Conservation (phyloP, 1,140 invertebrate genomes). For the Ganaspis sp. region DNA sequence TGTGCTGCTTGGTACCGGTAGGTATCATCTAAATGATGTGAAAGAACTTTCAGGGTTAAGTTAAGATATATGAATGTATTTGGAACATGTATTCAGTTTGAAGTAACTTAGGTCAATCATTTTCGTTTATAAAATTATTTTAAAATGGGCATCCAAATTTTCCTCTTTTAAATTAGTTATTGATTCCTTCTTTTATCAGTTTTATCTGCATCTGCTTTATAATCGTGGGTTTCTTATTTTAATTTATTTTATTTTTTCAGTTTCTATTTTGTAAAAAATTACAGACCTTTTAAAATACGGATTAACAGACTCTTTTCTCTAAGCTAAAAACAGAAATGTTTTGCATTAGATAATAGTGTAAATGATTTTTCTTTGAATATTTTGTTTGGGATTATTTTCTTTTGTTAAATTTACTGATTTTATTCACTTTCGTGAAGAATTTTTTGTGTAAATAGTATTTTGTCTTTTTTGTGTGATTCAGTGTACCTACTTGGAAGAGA, state of each 20-base stretch:
- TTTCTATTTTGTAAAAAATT: no score
- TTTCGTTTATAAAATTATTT: constrained; percentile 14
- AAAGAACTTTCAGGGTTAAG: constrained; percentile 60
- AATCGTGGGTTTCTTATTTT: not conserved
- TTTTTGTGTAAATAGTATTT: no score
- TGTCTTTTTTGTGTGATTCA: no score
- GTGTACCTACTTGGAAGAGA: no score
- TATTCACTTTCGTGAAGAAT: no score
- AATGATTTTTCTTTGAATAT: no score
- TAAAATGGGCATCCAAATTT: not conserved
- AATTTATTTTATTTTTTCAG: not conserved
- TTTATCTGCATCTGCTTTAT: not conserved
- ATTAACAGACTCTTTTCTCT: no score
- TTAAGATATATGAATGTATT: constrained; percentile 44
- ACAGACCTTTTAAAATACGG: no score
- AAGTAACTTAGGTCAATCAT: not conserved
- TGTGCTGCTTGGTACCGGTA: constrained; percentile 56
- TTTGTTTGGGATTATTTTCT: no score
- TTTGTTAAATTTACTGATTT: no score
- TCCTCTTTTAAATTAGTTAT: not conserved
- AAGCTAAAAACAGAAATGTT: no score
- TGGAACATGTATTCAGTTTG: constrained; percentile 28
- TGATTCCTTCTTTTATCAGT: not conserved
- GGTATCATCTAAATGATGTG: constrained; percentile 55
- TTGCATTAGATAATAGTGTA: no score